Conservation (phyloP, 2,797 vertebrate genomes). For the Nasua narica region DNA sequence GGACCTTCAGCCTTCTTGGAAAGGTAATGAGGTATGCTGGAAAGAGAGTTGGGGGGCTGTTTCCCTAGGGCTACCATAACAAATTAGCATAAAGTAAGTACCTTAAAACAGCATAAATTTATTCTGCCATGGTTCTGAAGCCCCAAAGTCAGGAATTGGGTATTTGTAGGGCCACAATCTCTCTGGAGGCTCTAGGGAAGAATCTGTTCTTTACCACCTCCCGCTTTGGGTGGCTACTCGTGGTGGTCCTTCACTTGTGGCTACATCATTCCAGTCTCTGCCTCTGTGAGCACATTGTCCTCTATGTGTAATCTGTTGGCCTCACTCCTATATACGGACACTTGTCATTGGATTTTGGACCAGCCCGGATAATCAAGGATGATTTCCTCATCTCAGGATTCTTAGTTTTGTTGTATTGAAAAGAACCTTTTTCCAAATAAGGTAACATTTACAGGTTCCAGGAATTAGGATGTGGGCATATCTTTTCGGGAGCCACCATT, state of each 20-base stretch:
- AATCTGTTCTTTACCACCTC: neutral
- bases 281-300: neutral
- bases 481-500: neutral
- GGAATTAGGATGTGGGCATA: neutral
- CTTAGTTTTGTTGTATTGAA: neutral
- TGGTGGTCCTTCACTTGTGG: neutral
- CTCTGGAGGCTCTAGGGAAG: neutral
- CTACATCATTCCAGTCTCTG: neutral
- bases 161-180: neutral
- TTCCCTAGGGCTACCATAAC: neutral
- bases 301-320: neutral
- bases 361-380: neutral
- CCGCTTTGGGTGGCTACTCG: neutral
- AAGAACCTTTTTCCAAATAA: neutral
- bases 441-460: neutral
- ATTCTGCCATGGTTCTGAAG: neutral
- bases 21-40: neutral
- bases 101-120: neutral
- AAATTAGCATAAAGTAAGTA: neutral
- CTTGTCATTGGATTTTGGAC: neutral
- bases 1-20: neutral
- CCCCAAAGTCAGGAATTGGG: neutral
- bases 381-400: neutral
- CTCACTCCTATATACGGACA: neutral
- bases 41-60: neutral